phyloP scores from a whole-genome alignment of 2,113 vertebrate species.

The Pseudopodoces humilis region DNA sequence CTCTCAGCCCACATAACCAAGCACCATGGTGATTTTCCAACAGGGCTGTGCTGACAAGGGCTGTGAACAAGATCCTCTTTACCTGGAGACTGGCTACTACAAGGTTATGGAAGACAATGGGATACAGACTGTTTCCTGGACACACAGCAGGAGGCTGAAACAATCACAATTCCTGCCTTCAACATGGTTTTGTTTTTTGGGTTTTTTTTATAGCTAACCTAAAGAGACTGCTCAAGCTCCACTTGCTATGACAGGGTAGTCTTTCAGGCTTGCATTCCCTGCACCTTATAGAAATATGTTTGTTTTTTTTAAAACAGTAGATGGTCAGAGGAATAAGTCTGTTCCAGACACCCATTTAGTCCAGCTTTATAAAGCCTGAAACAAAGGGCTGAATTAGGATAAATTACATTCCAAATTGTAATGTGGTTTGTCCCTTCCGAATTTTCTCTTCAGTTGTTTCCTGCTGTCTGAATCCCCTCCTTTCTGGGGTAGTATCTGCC shows the following conservation, averaged over 20 bases:
- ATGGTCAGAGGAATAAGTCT: neutral
- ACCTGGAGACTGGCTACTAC: neutral
- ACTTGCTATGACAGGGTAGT: neutral
- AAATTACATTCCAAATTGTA: neutral
- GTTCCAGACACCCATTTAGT: neutral
- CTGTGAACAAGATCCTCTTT: neutral
- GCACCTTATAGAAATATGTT: neutral
- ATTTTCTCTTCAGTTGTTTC: neutral
- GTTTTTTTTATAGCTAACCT: neutral
- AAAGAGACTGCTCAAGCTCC: neutral
- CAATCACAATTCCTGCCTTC: neutral
- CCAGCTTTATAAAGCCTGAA: neutral
- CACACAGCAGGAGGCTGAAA: neutral
- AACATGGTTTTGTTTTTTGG: fast-evolving
- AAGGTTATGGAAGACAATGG: neutral
- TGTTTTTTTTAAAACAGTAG: neutral
- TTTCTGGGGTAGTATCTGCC: neutral
- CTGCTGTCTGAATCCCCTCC: neutral
- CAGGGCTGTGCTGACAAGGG: neutral
- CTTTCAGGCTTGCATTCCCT: neutral
- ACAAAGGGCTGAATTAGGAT: neutral
- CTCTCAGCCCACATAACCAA: neutral
- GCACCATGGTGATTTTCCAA: neutral
- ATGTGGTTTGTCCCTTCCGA: neutral
- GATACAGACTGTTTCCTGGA: neutral